phyloP scores from a whole-genome alignment of 2,113 vertebrate species.

The Paramisgurnus dabryanus region DNA sequence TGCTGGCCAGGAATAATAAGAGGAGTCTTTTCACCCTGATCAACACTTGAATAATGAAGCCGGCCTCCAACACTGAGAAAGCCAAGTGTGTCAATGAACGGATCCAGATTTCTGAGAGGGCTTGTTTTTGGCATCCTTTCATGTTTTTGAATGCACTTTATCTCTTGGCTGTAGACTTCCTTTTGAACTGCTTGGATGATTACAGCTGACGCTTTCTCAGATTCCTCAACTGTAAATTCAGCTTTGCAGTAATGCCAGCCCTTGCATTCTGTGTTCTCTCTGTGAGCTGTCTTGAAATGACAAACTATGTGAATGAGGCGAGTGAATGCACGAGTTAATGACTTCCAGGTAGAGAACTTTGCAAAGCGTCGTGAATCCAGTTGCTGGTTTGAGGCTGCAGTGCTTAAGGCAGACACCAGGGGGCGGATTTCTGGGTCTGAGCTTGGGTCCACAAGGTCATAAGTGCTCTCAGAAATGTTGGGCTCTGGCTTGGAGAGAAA shows the following conservation, averaged over 20 bases:
- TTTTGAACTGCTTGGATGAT: conserved; percentile 30
- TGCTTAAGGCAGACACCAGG: conserved; percentile 23
- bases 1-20: conserved; percentile 40
- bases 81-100: conserved; percentile 20
- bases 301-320: conserved; percentile 21
- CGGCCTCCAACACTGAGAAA: conserved; percentile 32
- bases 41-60: conserved; percentile 8
- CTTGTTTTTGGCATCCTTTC: conserved; percentile 27
- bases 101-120: conserved; percentile 37
- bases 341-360: conserved; percentile 44
- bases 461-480: neutral
- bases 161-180: conserved; percentile 38
- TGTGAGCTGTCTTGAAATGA: neutral
- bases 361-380: conserved; percentile 22
- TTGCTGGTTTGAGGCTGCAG: neutral
- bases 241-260: conserved; percentile 46
- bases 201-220: neutral
- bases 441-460: conserved; percentile 26
- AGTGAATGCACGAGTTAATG: conserved; percentile 6
- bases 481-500: conserved; percentile 21
- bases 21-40: conserved; percentile 12
- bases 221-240: neutral
- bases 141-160: conserved; percentile 23
- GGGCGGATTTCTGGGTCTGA: conserved; percentile 21
- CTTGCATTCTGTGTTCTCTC: neutral